Base-by-base conservation (phyloP, 2,797 vertebrate genomes). In the Antrozous pallidus region DNA sequence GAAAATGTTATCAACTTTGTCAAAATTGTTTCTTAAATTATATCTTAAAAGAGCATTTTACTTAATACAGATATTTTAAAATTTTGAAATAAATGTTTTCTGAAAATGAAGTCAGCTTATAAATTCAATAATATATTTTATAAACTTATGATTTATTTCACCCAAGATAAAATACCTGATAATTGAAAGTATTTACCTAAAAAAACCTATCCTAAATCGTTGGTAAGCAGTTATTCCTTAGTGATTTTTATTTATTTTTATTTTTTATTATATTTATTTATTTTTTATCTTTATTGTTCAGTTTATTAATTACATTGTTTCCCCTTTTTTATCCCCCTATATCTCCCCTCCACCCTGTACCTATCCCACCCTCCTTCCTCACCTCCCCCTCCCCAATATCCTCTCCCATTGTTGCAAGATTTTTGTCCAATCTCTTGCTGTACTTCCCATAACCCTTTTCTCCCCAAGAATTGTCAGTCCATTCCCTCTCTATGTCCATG, bases 21-120 rank as follows among this genome's bases (percentile, higher is more conserved):
- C 24, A 88, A 75, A 83, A 49, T 16, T 16, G 77, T 82, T 90
- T 47, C 31, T 92, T 77, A 69, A 28, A 51, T 56, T 47, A 33
- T 61, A 89, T 90, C 45, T 73, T 87, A 18, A 47, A 63, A 92
- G 3, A 71, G 5, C 0, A 8, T 80, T 79, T 83, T n/a, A 69
- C 2, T 73, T 26, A 80, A 91, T 40, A 40, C 4, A 40, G 0
- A n/a, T 81, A 61, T 22, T 83, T 89, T 54, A 91, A 58, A 38
- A 3, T 26, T 93, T 71, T 93, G 33, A 86, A 96, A 88, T 69
- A 74, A 87, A 70, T 88, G 26, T 56, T 2, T 5, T 20, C 77
- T 92, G 42, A 65, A 75, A 93, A 94, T 91, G 67, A 94, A 92
- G 75, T 73, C 4, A 51, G 8, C 10, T 40, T 54, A 49, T 38